Evolutionary conservation across 1,140 invertebrate species (phyloP).

Genomic region (Trinorchestia longiramus): DNA sequence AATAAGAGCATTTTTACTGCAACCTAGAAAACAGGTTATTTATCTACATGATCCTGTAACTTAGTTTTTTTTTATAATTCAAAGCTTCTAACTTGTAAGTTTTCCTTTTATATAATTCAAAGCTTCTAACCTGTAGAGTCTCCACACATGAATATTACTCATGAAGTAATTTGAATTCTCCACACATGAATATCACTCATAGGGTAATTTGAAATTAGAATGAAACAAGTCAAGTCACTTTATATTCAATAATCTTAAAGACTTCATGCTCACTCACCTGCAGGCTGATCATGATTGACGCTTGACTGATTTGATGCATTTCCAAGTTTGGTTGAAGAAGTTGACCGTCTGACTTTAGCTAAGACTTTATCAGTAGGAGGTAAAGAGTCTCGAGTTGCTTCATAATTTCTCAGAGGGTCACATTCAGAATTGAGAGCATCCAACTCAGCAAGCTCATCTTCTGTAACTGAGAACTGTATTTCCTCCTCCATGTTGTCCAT

Average conservation of each 20-base stretch:
- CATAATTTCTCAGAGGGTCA: neutral
- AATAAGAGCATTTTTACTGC: too few species aligned
- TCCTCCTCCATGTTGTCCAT: neutral
- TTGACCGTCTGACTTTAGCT: neutral
- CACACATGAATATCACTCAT: too few species aligned
- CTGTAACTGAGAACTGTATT: conserved; percentile 1
- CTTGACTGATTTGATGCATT: neutral
- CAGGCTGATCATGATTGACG: neutral
- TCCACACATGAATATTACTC: too few species aligned
- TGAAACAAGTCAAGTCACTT: too few species aligned
- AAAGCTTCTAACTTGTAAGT: too few species aligned
- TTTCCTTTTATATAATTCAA: too few species aligned
- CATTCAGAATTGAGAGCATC: neutral
- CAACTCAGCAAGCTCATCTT: conserved; percentile 15
- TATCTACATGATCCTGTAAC: too few species aligned
- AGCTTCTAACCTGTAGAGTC: too few species aligned
- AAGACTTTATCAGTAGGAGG: neutral
- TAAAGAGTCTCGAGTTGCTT: neutral
- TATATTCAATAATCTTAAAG: neutral
- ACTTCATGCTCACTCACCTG: neutral
- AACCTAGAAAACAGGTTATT: too few species aligned
- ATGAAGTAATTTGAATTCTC: too few species aligned
- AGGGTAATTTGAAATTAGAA: too few species aligned
- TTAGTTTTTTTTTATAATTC: too few species aligned
- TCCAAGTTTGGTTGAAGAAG: neutral